A percentile compares a stretch with the other conserved stretches of the same genome.
Conservation (phyloP, 2,888 invertebrate genomes). For the Pycnomerus fuliginosus region DNA sequence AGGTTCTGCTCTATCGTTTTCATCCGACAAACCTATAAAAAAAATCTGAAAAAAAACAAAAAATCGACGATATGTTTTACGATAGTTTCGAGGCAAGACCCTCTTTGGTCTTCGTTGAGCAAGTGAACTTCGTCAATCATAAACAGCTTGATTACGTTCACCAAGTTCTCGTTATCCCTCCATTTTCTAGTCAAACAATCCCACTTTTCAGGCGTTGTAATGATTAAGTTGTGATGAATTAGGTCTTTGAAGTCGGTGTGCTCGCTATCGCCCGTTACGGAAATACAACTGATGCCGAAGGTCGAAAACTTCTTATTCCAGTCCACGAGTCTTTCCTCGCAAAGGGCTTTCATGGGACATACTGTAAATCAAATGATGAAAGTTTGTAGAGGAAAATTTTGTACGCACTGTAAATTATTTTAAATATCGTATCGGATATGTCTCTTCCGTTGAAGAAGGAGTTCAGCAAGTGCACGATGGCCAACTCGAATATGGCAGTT, state of each 20-base stretch:
- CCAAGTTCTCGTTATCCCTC: slow-evolving; percentile 65
- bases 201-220: slow-evolving; percentile 86
- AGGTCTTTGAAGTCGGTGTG: slow-evolving; percentile 57
- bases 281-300: slow-evolving; percentile 64
- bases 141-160: slow-evolving; percentile 65
- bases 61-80: too few relatives aligned
- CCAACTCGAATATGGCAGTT: slow-evolving; percentile 80
- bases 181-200: slow-evolving; percentile 75
- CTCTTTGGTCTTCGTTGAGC: slow-evolving; percentile 68
- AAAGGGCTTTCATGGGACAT: slow-evolving; percentile 79
- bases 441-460: too few relatives aligned
- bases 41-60: slow-evolving; percentile 4
- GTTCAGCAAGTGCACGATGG: slow-evolving; percentile 67
- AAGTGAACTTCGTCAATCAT: slow-evolving; percentile 80
- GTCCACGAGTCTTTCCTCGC: slow-evolving; percentile 69
- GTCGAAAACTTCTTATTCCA: slow-evolving; percentile 70
- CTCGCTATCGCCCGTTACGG: slow-evolving; percentile 78
- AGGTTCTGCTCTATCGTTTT: slow-evolving; percentile 63
- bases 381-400: slow-evolving; percentile 2
- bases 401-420: slow-evolving; percentile 72
- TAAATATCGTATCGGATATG: slow-evolving; percentile 56
- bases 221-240: slow-evolving; percentile 60
- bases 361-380: slow-evolving; percentile 53
- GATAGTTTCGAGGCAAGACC: slow-evolving; percentile 76
- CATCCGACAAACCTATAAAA: slow-evolving; percentile 61